Evolutionary conservation across 2,113 vertebrate genomes (phyloP).

Genomic region (Fregata magnificens): DNA sequence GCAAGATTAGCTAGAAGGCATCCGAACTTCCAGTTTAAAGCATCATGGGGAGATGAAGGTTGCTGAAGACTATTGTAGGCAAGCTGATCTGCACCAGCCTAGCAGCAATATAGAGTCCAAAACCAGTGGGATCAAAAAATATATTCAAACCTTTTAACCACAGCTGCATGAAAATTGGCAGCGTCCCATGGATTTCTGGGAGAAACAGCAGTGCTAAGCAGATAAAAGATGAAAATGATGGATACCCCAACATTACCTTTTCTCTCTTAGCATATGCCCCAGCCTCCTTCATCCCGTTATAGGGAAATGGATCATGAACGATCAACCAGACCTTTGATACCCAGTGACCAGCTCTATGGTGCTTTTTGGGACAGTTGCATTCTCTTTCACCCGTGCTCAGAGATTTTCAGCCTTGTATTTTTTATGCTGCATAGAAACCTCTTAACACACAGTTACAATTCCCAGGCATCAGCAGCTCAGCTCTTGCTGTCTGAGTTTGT

Average conservation of each 20-base stretch:
- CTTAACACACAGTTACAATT: constrained; percentile 31
- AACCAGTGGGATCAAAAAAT: neutral
- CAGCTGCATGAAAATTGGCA: neutral
- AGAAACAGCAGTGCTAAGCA: neutral
- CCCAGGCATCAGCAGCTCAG: constrained; percentile 7
- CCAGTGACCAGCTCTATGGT: neutral
- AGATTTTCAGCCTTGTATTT: neutral
- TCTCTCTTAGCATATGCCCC: neutral
- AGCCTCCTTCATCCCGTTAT: neutral
- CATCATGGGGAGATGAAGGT: neutral
- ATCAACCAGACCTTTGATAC: neutral
- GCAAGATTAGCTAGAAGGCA: neutral
- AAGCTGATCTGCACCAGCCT: neutral
- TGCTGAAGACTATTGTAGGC: neutral
- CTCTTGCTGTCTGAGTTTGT: neutral
- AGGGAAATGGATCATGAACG: neutral
- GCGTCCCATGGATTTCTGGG: neutral
- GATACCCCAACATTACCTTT: neutral
- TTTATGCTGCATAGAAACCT: constrained; percentile 1
- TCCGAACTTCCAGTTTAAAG: neutral
- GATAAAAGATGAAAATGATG: neutral
- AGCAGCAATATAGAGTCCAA: neutral
- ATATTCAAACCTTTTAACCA: neutral
- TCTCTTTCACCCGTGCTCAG: neutral
- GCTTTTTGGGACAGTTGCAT: neutral